Evolutionary conservation across 2,797 vertebrate species (phyloP).

Genomic region (Fistularia commersonii): DNA sequence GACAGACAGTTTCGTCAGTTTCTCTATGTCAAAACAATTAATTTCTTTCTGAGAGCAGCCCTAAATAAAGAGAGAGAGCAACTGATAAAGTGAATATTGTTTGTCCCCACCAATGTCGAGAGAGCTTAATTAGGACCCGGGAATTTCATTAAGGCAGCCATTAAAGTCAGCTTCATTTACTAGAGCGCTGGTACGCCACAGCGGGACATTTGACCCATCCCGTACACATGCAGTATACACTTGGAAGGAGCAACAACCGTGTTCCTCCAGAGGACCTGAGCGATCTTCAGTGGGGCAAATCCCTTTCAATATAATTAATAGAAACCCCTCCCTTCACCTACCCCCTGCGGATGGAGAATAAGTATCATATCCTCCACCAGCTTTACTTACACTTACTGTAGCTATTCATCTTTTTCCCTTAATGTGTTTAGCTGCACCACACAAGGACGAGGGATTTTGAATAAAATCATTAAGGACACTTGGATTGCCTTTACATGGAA

Average conservation of each 20-base stretch:
- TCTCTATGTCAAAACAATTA: conserved; percentile 45
- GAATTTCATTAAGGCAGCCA: conserved; percentile 75
- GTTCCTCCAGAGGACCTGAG: conserved; percentile 48
- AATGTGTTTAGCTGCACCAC: conserved; percentile 65
- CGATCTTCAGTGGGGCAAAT: conserved; percentile 52
- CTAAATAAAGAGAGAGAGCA: conserved; percentile 39
- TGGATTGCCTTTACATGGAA: conserved; percentile 68
- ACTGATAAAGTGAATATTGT: conserved; percentile 25
- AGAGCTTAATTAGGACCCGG: conserved; percentile 71
- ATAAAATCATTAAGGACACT: conserved; percentile 73
- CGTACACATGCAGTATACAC: conserved; percentile 30
- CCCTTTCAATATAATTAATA: conserved; percentile 70
- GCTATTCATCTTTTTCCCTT: conserved; percentile 62
- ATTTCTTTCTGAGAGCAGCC: conserved; percentile 1
- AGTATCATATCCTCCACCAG: conserved; percentile 40
- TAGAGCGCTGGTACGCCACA: conserved; percentile 51
- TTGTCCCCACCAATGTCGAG: conserved; percentile 50
- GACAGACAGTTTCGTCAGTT: conserved; percentile 52
- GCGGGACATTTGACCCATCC: conserved; percentile 47
- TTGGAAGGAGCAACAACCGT: conserved; percentile 27
- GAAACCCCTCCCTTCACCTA: conserved; percentile 27
- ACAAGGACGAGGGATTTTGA: conserved; percentile 64
- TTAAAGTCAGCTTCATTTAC: conserved; percentile 77
- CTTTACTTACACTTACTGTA: conserved; percentile 38
- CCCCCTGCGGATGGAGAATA: conserved; percentile 27